These are phyloP conservation scores for Megastigmus dorsalis DNA, from an alignment of 2,888 invertebrate species.

Conservation along the genomic window DNA sequence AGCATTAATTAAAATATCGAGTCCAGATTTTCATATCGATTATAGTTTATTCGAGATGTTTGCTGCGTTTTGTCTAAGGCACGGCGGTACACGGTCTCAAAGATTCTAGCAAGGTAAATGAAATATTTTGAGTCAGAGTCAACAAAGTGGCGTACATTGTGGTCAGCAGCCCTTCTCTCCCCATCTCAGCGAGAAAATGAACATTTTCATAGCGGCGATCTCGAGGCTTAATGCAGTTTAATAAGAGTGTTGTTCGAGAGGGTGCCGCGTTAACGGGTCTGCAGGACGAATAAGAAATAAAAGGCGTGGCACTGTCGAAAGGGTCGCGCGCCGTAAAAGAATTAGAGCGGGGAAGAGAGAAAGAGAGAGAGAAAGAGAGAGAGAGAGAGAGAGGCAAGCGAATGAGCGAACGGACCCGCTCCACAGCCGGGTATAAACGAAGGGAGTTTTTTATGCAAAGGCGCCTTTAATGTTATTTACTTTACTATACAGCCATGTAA, in stretches of 20 bases:
- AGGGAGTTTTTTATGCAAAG: slow-evolving; percentile 36
- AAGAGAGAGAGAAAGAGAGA: neutral
- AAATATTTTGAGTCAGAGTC: too few species aligned
- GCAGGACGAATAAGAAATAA: slow-evolving; percentile 29
- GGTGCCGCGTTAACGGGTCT: neutral
- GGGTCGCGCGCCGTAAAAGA: slow-evolving; percentile 14
- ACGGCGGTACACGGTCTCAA: too few species aligned
- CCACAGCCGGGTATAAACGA: neutral
- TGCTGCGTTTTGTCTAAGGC: too few species aligned
- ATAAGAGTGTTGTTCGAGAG: slow-evolving; percentile 26
- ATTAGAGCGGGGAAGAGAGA: neutral
- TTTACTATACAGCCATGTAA: slow-evolving; percentile 62
- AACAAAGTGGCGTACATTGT: too few species aligned
- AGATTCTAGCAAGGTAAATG: too few species aligned
- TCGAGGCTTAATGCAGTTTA: slow-evolving; percentile 37
- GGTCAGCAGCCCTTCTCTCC: too few species aligned
- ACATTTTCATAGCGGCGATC: slow-evolving; percentile 20
- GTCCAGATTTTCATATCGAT: too few species aligned
- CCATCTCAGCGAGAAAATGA: slow-evolving; percentile 1
- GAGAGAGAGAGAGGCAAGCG: neutral
- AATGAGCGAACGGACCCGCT: too few species aligned
- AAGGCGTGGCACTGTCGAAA: slow-evolving; percentile 30
- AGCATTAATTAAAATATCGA: too few species aligned
- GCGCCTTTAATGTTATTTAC: slow-evolving; percentile 63
- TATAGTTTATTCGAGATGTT: too few species aligned